These are phyloP conservation scores for Phrynocephalus versicolor DNA, from an alignment of 2,113 vertebrate species.

Conservation along the genomic window DNA sequence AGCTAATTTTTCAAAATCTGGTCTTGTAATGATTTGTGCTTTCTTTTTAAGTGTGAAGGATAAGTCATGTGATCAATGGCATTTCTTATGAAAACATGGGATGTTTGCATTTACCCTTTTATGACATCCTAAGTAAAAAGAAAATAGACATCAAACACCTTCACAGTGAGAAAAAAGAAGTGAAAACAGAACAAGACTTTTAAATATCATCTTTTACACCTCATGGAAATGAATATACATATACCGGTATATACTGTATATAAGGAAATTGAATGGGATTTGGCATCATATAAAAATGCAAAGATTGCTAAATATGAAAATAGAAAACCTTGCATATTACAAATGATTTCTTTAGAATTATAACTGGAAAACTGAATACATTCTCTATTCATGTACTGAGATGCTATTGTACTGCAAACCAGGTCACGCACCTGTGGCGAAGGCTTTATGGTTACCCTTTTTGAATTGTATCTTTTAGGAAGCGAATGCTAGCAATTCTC, in stretches of 20 bases:
- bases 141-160: constrained; percentile 22
- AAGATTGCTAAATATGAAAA: no score
- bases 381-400: constrained; percentile 54
- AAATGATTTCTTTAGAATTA: constrained; percentile 63
- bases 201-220: constrained; percentile 49
- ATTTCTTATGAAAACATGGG: constrained; percentile 57
- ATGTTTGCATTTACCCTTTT: constrained; percentile 57
- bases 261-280: no score
- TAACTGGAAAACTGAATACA: constrained; percentile 58
- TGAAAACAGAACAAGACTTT: constrained; percentile 43
- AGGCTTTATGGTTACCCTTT: constrained; percentile 30
- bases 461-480: constrained; percentile 18
- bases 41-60: constrained; percentile 31
- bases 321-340: constrained; percentile 58
- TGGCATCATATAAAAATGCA: no score
- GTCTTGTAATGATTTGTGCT: constrained; percentile 37
- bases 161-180: constrained; percentile 41
- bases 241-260: no score
- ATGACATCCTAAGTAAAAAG: constrained; percentile 48
- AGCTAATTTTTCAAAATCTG: constrained; percentile 11
- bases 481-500: neutral
- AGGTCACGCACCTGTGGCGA: constrained; percentile 5
- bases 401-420: constrained; percentile 47
- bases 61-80: constrained; percentile 43
- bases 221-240: constrained; percentile 56